Conservation (phyloP, 2,797 vertebrate species). For the Pampus argenteus region DNA sequence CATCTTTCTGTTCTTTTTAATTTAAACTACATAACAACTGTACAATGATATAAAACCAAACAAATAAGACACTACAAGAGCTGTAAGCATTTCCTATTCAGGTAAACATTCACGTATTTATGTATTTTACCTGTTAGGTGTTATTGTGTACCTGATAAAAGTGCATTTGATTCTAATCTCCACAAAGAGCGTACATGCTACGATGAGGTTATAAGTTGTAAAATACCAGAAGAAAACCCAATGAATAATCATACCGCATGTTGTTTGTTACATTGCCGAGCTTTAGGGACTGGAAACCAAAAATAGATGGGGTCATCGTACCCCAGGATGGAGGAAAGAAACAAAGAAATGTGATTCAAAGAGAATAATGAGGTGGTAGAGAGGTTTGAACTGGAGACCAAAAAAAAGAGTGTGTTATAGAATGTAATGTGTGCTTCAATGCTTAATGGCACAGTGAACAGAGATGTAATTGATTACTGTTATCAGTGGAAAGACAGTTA, state of each 20-base stretch:
- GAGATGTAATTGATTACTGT: slow-evolving; percentile 77
- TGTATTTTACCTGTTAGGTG: neutral
- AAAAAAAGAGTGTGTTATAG: slow-evolving; percentile 34
- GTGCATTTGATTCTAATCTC: slow-evolving; percentile 20
- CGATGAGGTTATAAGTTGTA: neutral
- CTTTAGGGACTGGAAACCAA: slow-evolving; percentile 14
- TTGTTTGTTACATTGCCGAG: slow-evolving; percentile 9
- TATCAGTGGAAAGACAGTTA: slow-evolving; percentile 73
- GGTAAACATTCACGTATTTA: neutral
- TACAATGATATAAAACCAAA: neutral
- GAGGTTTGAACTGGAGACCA: slow-evolving; percentile 25
- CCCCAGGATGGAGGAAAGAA: slow-evolving; percentile 23
- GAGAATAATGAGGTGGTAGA: slow-evolving; percentile 31
- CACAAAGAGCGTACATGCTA: neutral
- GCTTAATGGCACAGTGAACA: slow-evolving; percentile 54
- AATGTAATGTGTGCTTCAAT: slow-evolving; percentile 43
- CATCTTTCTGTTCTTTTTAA: neutral
- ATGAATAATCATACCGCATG: slow-evolving; percentile 6
- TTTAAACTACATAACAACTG: neutral
- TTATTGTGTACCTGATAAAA: neutral
- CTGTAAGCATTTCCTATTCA: neutral
- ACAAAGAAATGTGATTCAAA: slow-evolving; percentile 43
- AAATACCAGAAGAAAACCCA: slow-evolving; percentile 7
- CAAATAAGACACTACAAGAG: neutral
- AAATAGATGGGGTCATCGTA: slow-evolving; percentile 43